Evolutionary conservation across 1,140 invertebrate genomes (phyloP).

Genomic region (Macrobrachium rosenbergii): DNA sequence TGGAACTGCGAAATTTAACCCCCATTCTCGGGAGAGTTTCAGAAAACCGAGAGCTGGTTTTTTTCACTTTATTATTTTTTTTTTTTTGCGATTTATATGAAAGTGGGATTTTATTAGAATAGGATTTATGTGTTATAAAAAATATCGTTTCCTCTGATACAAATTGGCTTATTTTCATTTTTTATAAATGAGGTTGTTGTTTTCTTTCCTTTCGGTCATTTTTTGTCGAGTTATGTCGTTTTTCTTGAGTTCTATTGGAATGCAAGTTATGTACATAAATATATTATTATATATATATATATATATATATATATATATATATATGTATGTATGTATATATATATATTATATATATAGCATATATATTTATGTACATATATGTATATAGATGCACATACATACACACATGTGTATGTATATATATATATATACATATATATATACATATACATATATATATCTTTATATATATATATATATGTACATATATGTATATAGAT

Average conservation of each 20-base stretch:
- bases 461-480: background rate
- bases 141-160: background rate
- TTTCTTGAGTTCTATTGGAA: too few relatives aligned
- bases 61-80: too few relatives aligned
- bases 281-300: slow-evolving; percentile 18
- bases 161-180: too few relatives aligned
- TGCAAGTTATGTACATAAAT: background rate
- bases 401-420: too few relatives aligned
- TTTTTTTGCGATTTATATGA: too few relatives aligned
- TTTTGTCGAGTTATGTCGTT: too few relatives aligned
- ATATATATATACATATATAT: slow-evolving; percentile 19
- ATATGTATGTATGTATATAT: background rate
- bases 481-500: slow-evolving; percentile 3
- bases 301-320: slow-evolving; percentile 10
- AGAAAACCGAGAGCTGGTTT: too few relatives aligned
- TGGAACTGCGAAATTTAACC: background rate
- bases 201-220: too few relatives aligned
- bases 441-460: background rate
- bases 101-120: too few relatives aligned
- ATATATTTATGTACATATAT: slow-evolving; percentile 5
- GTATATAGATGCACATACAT: background rate
- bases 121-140: background rate
- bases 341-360: background rate
- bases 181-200: too few relatives aligned
- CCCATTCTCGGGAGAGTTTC: too few relatives aligned